A percentile compares a stretch with the other conserved stretches of the same genome.
phyloP scores from a whole-genome alignment of 2,888 invertebrate genomes.

The Dasysyrphus albostriatus region DNA sequence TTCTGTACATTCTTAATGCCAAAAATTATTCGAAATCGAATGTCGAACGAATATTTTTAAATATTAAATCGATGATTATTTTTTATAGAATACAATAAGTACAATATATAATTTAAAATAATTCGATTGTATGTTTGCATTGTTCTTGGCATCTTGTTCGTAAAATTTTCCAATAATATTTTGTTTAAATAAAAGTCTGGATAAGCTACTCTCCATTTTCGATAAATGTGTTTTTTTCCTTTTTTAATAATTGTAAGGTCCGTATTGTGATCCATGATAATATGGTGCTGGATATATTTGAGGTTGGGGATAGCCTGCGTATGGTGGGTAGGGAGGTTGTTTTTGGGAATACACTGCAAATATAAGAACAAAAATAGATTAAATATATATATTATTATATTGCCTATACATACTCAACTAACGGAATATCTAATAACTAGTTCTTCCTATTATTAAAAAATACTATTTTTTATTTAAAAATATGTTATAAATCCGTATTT shows the following conservation, averaged over 20 bases:
- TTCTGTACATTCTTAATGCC: conserved; percentile 48
- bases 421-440: too few relatives aligned
- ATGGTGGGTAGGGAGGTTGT: conserved; percentile 92
- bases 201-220: conserved; percentile 50
- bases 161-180: conserved; percentile 32
- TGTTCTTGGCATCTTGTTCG: conserved; percentile 55
- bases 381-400: too few relatives aligned
- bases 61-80: background rate
- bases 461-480: too few relatives aligned
- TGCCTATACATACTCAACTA: too few relatives aligned
- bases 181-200: conserved; percentile 46
- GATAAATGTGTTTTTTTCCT: conserved; percentile 1
- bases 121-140: conserved; percentile 53
- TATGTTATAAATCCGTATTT: too few relatives aligned
- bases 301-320: conserved; percentile 93
- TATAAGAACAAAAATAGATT: background rate
- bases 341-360: conserved; percentile 95
- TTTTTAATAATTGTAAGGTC: conserved; percentile 94
- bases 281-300: conserved; percentile 94
- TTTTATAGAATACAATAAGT: background rate
- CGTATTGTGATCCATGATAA: conserved; percentile 96
- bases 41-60: conserved; percentile 11
- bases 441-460: too few relatives aligned
- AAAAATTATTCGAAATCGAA: conserved; percentile 3
- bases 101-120: background rate